Evolutionary conservation across 2,113 vertebrate species (phyloP), one percentile per base, ranked within the genome.

Genomic region (Sporophila hypoxantha): DNA sequence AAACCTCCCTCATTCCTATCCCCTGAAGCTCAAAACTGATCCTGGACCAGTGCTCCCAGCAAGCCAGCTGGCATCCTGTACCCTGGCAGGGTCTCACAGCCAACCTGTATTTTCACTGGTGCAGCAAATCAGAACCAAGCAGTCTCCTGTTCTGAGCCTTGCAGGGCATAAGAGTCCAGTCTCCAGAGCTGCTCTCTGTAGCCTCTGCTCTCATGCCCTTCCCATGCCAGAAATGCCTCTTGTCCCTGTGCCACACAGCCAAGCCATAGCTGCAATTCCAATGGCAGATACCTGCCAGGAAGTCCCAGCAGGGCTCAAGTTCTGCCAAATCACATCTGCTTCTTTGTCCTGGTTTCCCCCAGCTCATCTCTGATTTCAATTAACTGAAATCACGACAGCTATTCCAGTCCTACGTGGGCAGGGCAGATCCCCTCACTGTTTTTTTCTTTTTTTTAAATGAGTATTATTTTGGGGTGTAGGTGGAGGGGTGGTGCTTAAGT

Each of bases 361-460:
- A 92, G 69, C 73, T 94, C 62, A 53, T 61, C 73, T 85, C 9
- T 69, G 50, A 86, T 75, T 94, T 91, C 76, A 89, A 88, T 94
- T 92, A 92, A 39, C 42, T 76, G 74, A 91, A 93, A 83, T 83
- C 70, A 86, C 1, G 3, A 73, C 85, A 92, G 69, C 50, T 94
- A 91, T 89, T 94, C 59, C 39, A 86, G 68, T 85, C 52, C 76
- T 88, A 92, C 0, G 52, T 89, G 92, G 92, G 88, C 89, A 93
- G 89, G 20, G 55, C 73, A 87, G 55, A 93, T 91, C 69, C 57
- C 50, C 87, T 80, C 65, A 74, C 4, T 5, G 64, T 50, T 46
- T 29, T 56, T 47, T 36, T 53, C 36, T 62, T 44, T 47, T 50
- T 66, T 49, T 52, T 46, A 11, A 2, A 73, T 93, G 42, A 81